These are phyloP conservation scores for Anguilla rostrata DNA, from an alignment of 2,113 vertebrate species.

Conservation along the genomic window DNA sequence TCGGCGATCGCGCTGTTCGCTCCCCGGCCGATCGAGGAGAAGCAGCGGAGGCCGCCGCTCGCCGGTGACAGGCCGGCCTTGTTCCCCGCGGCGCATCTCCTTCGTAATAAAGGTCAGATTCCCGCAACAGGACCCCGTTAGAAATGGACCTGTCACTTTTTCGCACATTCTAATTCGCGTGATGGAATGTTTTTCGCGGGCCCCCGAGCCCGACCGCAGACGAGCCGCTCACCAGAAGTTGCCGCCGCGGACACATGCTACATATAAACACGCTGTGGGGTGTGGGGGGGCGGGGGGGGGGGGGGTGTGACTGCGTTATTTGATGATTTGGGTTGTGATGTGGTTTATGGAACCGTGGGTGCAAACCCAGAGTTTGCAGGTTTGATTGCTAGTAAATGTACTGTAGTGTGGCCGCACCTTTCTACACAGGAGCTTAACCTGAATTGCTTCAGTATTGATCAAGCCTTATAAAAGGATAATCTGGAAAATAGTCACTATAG, in stretches of 20 bases:
- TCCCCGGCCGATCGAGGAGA: slow-evolving; percentile 49
- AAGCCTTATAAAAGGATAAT: too few species aligned
- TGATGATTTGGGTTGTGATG: background rate
- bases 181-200: background rate
- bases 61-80: slow-evolving; percentile 47
- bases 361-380: too few species aligned
- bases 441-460: too few species aligned
- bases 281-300: too few species aligned
- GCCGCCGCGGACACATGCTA: too few species aligned
- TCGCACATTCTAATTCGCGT: background rate
- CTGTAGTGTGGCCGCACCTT: too few species aligned
- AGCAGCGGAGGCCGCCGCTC: slow-evolving; percentile 34
- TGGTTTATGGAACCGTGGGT: too few species aligned
- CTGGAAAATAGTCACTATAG: too few species aligned
- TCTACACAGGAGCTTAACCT: too few species aligned
- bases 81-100: slow-evolving; percentile 53
- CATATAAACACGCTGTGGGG: too few species aligned
- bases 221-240: background rate
- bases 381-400: too few species aligned
- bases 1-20: slow-evolving; percentile 36
- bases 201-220: background rate
- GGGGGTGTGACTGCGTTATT: background rate
- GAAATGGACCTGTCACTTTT: background rate
- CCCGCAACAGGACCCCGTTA: slow-evolving; percentile 21
- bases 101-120: slow-evolving; percentile 63